These are phyloP conservation scores for Cavia aperea DNA, from an alignment of 2,113 vertebrate species.

Conservation along the genomic window DNA sequence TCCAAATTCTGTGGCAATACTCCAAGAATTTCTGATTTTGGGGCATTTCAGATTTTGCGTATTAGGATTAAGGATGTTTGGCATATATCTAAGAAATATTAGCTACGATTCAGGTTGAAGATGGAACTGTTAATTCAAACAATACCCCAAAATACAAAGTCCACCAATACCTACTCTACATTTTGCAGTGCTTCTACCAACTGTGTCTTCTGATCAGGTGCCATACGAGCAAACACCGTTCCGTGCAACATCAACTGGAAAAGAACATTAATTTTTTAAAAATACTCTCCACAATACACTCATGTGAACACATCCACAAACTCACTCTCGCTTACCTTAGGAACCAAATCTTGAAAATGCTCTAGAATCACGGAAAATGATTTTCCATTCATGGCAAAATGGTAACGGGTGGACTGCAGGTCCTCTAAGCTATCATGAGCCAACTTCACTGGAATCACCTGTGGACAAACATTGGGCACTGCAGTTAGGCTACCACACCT, in stretches of 20 bases:
- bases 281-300: background rate
- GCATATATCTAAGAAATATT: background rate
- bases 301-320: background rate
- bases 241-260: conserved; percentile 91
- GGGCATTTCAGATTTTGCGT: background rate
- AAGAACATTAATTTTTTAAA: conserved; percentile 50
- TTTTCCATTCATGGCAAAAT: conserved; percentile 98
- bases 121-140: background rate
- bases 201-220: conserved; percentile 97
- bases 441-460: conserved; percentile 88
- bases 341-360: conserved; percentile 94
- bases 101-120: conserved; percentile 21
- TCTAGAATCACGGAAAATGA: conserved; percentile 92
- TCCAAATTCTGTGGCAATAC: background rate
- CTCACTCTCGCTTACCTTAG: conserved; percentile 81
- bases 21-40: background rate
- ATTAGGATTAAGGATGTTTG: background rate
- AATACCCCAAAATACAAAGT: background rate
- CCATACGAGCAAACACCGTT: conserved; percentile 98
- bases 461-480: conserved; percentile 20
- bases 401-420: conserved; percentile 81
- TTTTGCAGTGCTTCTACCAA: conserved; percentile 93
- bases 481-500: background rate
- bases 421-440: conserved; percentile 81
- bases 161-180: conserved; percentile 88